Conservation (phyloP, 2,888 invertebrate species). For the Elgonia sp. region DNA sequence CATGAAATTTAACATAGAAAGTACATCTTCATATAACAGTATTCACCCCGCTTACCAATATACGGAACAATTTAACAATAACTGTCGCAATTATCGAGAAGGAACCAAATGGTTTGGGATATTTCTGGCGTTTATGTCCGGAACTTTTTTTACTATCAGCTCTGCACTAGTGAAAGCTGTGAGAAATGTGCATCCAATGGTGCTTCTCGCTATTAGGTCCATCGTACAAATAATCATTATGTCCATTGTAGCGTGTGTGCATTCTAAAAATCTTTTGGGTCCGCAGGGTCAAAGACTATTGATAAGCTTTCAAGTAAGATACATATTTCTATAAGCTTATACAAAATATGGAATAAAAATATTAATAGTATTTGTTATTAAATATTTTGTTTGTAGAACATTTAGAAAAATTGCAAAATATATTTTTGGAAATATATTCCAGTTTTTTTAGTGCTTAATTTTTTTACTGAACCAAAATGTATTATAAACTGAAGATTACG, state of each 20-base stretch:
- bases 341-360: background rate
- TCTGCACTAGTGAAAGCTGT: conserved; percentile 87
- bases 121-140: conserved; percentile 87
- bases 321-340: background rate
- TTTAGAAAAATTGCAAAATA: no score
- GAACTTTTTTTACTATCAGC: conserved; percentile 87
- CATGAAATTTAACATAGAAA: conserved; percentile 85
- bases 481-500: no score
- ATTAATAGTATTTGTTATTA: background rate
- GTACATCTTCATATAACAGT: conserved; percentile 84
- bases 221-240: conserved; percentile 86
- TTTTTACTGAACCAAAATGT: no score
- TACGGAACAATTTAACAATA: conserved; percentile 84
- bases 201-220: conserved; percentile 86
- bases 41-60: conserved; percentile 84
- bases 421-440: no score
- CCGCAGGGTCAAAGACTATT: conserved; percentile 85
- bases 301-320: conserved; percentile 85
- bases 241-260: conserved; percentile 83
- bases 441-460: no score
- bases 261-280: conserved; percentile 84
- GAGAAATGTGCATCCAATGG: conserved; percentile 87
- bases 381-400: no score
- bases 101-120: conserved; percentile 86
- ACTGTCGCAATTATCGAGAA: conserved; percentile 83